Percentiles rank a stretch among this genome's conserved stretches.
These are phyloP conservation scores for Ophthalmotilapia sp. DNA, from an alignment of 2,113 vertebrate genomes.

Conservation along the genomic window DNA sequence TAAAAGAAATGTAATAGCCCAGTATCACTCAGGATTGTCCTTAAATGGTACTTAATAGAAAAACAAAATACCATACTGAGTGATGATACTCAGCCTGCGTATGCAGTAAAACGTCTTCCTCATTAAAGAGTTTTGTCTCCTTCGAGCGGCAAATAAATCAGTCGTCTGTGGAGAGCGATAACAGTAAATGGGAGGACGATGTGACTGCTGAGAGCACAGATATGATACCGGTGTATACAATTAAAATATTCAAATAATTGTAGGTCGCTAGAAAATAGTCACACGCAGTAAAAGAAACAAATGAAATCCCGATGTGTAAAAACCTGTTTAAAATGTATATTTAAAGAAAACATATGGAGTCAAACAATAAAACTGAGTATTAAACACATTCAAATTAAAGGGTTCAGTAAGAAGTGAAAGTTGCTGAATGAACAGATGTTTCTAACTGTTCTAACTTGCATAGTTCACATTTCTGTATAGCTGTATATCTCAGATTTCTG, in stretches of 20 bases:
- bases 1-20: neutral
- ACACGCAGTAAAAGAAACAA: neutral
- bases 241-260: neutral
- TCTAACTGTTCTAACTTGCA: neutral
- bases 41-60: neutral
- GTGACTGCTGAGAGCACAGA: neutral
- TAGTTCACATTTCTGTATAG: too few relatives aligned
- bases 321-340: neutral
- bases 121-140: fast-evolving
- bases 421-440: neutral
- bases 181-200: neutral
- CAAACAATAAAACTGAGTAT: neutral
- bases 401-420: neutral
- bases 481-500: too few relatives aligned
- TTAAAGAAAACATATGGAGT: neutral
- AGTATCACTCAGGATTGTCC: neutral
- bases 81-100: neutral
- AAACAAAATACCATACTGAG: neutral
- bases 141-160: neutral
- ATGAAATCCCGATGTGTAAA: neutral
- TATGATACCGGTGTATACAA: neutral
- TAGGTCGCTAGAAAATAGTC: neutral
- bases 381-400: neutral
- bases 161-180: neutral
- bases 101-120: neutral